Percentiles rank a stretch among this genome's conserved stretches.
Evolutionary conservation across 2,888 invertebrate species (phyloP).

Genomic region (Epinotia nisella): DNA sequence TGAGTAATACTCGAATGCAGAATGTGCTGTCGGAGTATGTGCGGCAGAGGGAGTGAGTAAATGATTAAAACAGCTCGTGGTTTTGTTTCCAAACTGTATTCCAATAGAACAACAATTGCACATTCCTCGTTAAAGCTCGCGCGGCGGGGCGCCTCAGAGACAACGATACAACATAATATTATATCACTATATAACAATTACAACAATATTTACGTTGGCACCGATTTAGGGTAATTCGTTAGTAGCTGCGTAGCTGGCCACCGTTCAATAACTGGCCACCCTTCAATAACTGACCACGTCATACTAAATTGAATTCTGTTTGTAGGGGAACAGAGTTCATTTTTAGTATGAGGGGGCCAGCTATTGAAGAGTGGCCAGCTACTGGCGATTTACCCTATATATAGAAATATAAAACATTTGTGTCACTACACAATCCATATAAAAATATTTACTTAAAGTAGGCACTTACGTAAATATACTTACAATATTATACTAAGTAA

Average conservation of each 20-base stretch:
- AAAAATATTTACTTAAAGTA: slow-evolving; percentile 81
- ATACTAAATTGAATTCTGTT: too few relatives aligned
- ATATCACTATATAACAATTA: slow-evolving; percentile 84
- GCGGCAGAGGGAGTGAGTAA: slow-evolving; percentile 56
- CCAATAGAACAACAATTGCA: slow-evolving; percentile 82
- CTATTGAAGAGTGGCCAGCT: too few relatives aligned
- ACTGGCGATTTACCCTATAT: too few relatives aligned
- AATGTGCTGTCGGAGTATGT: not conserved
- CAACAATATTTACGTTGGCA: slow-evolving; percentile 84
- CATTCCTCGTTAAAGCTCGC: slow-evolving; percentile 72
- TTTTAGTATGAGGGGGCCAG: too few relatives aligned
- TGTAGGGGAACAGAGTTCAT: too few relatives aligned
- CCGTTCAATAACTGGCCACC: too few relatives aligned
- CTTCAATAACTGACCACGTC: too few relatives aligned
- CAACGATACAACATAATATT: slow-evolving; percentile 80
- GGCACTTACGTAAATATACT: slow-evolving; percentile 76
- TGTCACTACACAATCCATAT: slow-evolving; percentile 77
- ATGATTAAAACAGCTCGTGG: slow-evolving; percentile 52
- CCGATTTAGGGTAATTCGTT: too few relatives aligned
- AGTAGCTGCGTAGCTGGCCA: too few relatives aligned
- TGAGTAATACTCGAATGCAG: slow-evolving; percentile 19
- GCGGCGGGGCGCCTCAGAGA: slow-evolving; percentile 66
- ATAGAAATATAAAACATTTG: slow-evolving; percentile 78
- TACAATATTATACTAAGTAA: slow-evolving; percentile 75
- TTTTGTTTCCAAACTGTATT: slow-evolving; percentile 77